Conservation (phyloP, 2,113 vertebrate genomes). For the Cyprinodon tularosa region DNA sequence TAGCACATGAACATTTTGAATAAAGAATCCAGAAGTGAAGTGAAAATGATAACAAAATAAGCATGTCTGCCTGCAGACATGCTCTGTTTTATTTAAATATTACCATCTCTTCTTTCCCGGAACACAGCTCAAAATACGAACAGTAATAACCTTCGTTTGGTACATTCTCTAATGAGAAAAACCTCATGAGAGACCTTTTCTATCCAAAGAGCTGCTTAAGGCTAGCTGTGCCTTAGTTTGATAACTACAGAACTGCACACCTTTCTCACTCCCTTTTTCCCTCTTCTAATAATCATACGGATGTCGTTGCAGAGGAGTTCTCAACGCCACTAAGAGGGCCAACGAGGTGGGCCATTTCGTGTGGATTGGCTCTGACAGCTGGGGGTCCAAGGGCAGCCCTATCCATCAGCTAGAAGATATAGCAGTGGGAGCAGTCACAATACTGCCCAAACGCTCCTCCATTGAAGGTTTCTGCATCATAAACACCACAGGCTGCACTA, state of each 20-base stretch:
- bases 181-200: slow-evolving; percentile 13
- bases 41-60: slow-evolving; percentile 3
- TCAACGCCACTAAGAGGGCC: slow-evolving; percentile 91
- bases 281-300: slow-evolving; percentile 37
- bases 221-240: slow-evolving; percentile 27
- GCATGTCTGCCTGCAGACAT: neutral
- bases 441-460: slow-evolving; percentile 91
- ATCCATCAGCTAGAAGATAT: slow-evolving; percentile 89
- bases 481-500: neutral
- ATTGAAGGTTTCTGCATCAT: slow-evolving; percentile 84
- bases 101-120: neutral
- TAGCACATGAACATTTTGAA: slow-evolving; percentile 29
- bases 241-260: slow-evolving; percentile 42
- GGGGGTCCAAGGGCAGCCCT: slow-evolving; percentile 89
- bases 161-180: slow-evolving; percentile 16
- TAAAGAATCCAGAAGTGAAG: slow-evolving; percentile 24
- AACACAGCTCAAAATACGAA: neutral
- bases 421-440: slow-evolving; percentile 91
- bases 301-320: slow-evolving; percentile 85
- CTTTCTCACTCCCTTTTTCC: slow-evolving; percentile 11
- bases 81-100: slow-evolving; percentile 23
- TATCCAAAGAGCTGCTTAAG: slow-evolving; percentile 24
- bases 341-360: slow-evolving; percentile 92
- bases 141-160: neutral
- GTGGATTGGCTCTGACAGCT: slow-evolving; percentile 96